Evolutionary conservation across 2,888 invertebrate genomes (phyloP).

Genomic region (Eudemis profundana): DNA sequence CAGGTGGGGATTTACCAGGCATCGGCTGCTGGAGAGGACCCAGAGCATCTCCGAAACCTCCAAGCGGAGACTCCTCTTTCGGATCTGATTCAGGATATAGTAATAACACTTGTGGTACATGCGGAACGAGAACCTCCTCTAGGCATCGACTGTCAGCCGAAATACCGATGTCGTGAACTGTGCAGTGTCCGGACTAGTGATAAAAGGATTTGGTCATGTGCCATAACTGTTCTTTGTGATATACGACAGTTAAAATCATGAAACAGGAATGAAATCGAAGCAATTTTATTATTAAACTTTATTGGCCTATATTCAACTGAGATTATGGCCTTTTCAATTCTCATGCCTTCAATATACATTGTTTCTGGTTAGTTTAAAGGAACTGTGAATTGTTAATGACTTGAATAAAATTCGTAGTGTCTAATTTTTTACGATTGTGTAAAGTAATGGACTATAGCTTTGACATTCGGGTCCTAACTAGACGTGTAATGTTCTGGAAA

Average conservation of each 20-base stretch:
- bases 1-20: constrained; percentile 86
- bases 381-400: constrained; percentile 43
- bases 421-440: constrained; percentile 73
- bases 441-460: constrained; percentile 59
- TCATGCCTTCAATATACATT: constrained; percentile 65
- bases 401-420: constrained; percentile 61
- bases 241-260: constrained; percentile 41
- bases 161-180: constrained; percentile 81
- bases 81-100: constrained; percentile 95
- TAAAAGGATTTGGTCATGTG: constrained; percentile 56
- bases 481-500: constrained; percentile 48
- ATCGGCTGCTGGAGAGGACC: constrained; percentile 86
- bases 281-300: constrained; percentile 72
- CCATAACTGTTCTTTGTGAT: constrained; percentile 56
- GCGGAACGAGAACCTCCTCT: constrained; percentile 86
- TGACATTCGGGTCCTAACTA: constrained; percentile 58
- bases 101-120: constrained; percentile 91
- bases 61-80: constrained; percentile 90
- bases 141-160: constrained; percentile 80
- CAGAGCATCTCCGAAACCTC: constrained; percentile 85
- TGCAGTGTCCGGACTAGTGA: constrained; percentile 52
- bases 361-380: constrained; percentile 37
- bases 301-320: constrained; percentile 56
- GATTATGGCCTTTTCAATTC: constrained; percentile 64
- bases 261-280: constrained; percentile 42